Percentiles rank a stretch among this genome's conserved stretches.
Conservation (phyloP, 2,888 invertebrate species). For the Phragmatobia fuliginosa region DNA sequence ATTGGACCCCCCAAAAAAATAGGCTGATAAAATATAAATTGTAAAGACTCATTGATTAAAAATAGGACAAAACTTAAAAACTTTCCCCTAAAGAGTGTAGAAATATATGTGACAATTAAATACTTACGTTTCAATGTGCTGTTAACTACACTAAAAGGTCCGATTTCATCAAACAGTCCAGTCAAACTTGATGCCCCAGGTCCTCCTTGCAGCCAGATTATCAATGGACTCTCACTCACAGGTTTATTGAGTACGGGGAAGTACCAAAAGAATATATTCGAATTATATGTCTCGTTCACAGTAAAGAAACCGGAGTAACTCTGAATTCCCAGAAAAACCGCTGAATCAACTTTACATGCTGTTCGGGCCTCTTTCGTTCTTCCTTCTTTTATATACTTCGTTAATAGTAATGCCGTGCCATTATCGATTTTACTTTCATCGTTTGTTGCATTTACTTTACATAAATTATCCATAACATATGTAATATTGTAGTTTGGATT, state of each 20-base stretch:
- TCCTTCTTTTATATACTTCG: slow-evolving; percentile 72
- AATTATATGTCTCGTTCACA: slow-evolving; percentile 90
- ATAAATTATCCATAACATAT: slow-evolving; percentile 21
- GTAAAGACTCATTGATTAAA: background rate
- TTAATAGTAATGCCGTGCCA: slow-evolving; percentile 71
- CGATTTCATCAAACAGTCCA: slow-evolving; percentile 79
- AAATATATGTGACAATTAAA: no score
- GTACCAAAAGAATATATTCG: slow-evolving; percentile 95
- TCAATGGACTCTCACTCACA: slow-evolving; percentile 86
- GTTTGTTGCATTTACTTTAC: slow-evolving; percentile 35
- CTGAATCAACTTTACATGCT: slow-evolving; percentile 63
- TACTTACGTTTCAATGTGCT: slow-evolving; percentile 60
- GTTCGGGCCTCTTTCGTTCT: slow-evolving; percentile 71
- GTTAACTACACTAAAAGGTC: slow-evolving; percentile 64
- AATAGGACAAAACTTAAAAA: background rate
- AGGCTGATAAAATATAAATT: background rate
- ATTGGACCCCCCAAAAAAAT: background rate
- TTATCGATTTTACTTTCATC: slow-evolving; percentile 53
- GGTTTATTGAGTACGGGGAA: slow-evolving; percentile 87
- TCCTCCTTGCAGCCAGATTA: slow-evolving; percentile 97
- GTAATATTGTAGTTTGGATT: slow-evolving; percentile 29
- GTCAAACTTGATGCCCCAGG: slow-evolving; percentile 90
- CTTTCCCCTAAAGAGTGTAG: no score
- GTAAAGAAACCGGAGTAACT: slow-evolving; percentile 88
- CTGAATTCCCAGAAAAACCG: slow-evolving; percentile 70